Conservation (phyloP, 2,113 vertebrate genomes). For the Cygnus atratus region DNA sequence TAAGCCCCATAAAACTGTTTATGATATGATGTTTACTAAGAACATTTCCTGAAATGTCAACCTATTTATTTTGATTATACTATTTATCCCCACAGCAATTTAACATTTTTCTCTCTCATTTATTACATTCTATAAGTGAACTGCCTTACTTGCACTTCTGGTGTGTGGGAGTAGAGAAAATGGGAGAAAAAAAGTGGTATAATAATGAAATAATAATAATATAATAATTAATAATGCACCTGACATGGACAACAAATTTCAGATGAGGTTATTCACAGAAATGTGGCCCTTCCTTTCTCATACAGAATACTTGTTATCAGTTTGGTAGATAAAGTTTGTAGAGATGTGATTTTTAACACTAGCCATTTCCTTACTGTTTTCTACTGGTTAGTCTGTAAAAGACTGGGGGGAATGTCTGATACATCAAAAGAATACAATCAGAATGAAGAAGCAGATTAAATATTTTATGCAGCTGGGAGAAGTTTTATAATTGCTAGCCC, state of each 20-base stretch:
- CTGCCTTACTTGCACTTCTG: background rate
- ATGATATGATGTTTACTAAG: background rate
- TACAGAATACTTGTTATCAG: background rate
- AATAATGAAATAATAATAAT: too few species aligned
- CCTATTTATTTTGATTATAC: background rate
- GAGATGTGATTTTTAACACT: background rate
- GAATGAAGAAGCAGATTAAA: too few species aligned
- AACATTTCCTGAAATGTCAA: background rate
- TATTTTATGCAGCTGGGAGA: too few species aligned
- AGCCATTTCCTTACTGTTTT: background rate
- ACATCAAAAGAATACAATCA: background rate
- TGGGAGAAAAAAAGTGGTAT: background rate
- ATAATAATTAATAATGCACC: background rate
- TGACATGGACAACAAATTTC: background rate
- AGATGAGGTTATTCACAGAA: background rate
- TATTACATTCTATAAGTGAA: background rate
- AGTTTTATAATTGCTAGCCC: too few species aligned
- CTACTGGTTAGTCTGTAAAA: background rate
- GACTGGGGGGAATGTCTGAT: background rate
- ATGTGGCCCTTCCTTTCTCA: background rate
- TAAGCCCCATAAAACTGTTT: background rate
- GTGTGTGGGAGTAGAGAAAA: background rate
- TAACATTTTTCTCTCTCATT: background rate
- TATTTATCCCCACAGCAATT: background rate
- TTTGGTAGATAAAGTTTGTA: background rate